Evolutionary conservation across 2,888 invertebrate genomes (phyloP).

Genomic region (Habroteleia sp.): DNA sequence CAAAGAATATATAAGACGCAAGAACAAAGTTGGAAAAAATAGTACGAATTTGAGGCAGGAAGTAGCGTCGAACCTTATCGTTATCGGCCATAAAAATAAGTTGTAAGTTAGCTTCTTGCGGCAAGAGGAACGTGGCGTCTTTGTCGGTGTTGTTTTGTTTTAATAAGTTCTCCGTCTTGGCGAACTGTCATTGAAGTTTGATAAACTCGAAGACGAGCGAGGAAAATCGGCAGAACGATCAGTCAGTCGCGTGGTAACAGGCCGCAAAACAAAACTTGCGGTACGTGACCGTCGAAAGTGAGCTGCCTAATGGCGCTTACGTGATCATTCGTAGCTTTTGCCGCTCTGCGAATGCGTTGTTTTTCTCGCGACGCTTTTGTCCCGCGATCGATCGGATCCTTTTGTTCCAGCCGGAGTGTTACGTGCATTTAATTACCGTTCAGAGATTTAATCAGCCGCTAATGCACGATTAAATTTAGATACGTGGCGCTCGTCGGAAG

Average conservation of each 20-base stretch:
- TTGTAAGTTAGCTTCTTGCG: too few species aligned
- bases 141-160: constrained; percentile 40
- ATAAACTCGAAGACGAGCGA: constrained; percentile 51
- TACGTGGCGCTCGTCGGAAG: constrained; percentile 41
- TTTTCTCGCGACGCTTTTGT: constrained; percentile 15
- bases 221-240: constrained; percentile 52
- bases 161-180: constrained; percentile 42
- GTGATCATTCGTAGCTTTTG: constrained; percentile 44
- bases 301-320: constrained; percentile 62
- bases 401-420: constrained; percentile 16
- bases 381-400: constrained; percentile 19
- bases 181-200: constrained; percentile 60
- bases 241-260: constrained; percentile 58
- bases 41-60: background rate
- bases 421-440: constrained; percentile 42
- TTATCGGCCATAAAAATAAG: constrained; percentile 55
- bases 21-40: background rate
- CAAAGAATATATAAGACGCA: constrained; percentile 32
- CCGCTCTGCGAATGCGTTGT: background rate
- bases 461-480: constrained; percentile 59
- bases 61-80: constrained; percentile 34
- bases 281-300: constrained; percentile 58
- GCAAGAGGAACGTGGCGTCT: too few species aligned
- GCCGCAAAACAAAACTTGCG: constrained; percentile 57
- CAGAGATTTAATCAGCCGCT: constrained; percentile 50